Evolutionary conservation across 2,797 vertebrate genomes (phyloP).

Genomic region (Oryzias sinensis): DNA sequence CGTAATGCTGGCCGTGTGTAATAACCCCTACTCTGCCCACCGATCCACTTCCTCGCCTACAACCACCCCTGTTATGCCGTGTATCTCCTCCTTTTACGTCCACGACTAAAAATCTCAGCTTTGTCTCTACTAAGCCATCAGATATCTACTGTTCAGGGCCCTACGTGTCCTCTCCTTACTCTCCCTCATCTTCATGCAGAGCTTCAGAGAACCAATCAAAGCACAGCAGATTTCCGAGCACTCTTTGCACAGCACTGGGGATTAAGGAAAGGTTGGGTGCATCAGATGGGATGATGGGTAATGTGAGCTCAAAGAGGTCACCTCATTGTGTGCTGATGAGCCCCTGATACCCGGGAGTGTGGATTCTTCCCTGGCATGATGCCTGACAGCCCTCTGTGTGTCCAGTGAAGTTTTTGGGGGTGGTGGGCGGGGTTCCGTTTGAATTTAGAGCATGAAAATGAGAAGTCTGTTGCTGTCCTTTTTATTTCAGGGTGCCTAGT

Average conservation of each 20-base stretch:
- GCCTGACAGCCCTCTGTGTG: slow-evolving; percentile 62
- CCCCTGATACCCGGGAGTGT: slow-evolving; percentile 55
- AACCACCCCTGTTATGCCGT: slow-evolving; percentile 63
- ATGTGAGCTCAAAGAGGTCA: slow-evolving; percentile 33
- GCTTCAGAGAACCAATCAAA: slow-evolving; percentile 25
- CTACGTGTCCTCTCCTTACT: slow-evolving; percentile 59
- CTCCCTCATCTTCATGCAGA: slow-evolving; percentile 31
- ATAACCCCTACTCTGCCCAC: slow-evolving; percentile 48
- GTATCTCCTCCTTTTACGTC: slow-evolving; percentile 47
- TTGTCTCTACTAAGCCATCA: slow-evolving; percentile 45
- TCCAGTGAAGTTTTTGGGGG: slow-evolving; percentile 41
- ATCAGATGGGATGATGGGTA: slow-evolving; percentile 27
- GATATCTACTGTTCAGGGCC: slow-evolving; percentile 40
- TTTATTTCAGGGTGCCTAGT: slow-evolving; percentile 93
- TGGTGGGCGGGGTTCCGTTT: not conserved
- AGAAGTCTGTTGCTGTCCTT: slow-evolving; percentile 41
- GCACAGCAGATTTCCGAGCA: slow-evolving; percentile 5
- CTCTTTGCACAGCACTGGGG: slow-evolving; percentile 40
- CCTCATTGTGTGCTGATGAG: slow-evolving; percentile 55
- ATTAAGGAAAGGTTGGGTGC: slow-evolving; percentile 56
- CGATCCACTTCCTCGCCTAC: slow-evolving; percentile 52
- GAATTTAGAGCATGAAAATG: slow-evolving; percentile 31
- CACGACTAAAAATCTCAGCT: slow-evolving; percentile 42
- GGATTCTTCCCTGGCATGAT: slow-evolving; percentile 72
- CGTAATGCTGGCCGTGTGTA: slow-evolving; percentile 15